Evolutionary conservation across 2,888 invertebrate species (phyloP).

Genomic region (Drosophila differens): DNA sequence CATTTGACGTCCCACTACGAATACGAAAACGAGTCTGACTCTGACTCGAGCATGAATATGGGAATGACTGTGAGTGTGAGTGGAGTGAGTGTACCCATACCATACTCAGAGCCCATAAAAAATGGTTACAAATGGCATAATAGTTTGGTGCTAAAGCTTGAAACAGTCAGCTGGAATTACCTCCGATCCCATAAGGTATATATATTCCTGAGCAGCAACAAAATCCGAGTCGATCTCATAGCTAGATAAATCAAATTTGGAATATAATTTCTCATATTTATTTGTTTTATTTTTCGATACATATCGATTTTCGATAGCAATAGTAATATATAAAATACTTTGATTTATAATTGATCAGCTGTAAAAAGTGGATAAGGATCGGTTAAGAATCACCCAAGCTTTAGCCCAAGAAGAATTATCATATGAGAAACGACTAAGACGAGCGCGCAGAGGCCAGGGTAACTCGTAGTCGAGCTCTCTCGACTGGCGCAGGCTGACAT

Average conservation of each 20-base stretch:
- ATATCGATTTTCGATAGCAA: neutral
- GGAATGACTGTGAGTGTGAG: conserved; percentile 5
- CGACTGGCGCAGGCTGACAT: neutral
- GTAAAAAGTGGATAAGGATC: neutral
- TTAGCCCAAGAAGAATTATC: neutral
- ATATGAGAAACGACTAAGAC: neutral
- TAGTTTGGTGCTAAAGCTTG: neutral
- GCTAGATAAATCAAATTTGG: neutral
- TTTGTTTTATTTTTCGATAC: neutral
- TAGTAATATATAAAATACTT: neutral
- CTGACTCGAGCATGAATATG: conserved; percentile 3
- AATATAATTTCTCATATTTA: neutral
- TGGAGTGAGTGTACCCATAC: neutral
- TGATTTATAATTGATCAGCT: neutral
- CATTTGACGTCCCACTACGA: conserved; percentile 72
- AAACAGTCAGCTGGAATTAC: neutral
- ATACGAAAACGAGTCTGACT: conserved; percentile 41
- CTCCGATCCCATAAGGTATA: neutral
- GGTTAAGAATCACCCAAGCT: neutral
- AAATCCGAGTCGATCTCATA: neutral
- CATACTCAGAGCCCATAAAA: neutral
- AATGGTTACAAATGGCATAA: neutral
- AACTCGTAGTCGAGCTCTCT: neutral
- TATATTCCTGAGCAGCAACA: neutral
- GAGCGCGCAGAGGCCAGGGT: neutral